Evolutionary conservation across 1,140 invertebrate genomes (phyloP), one percentile per base, ranked within the genome.

Genomic region (Linepithema humile): DNA sequence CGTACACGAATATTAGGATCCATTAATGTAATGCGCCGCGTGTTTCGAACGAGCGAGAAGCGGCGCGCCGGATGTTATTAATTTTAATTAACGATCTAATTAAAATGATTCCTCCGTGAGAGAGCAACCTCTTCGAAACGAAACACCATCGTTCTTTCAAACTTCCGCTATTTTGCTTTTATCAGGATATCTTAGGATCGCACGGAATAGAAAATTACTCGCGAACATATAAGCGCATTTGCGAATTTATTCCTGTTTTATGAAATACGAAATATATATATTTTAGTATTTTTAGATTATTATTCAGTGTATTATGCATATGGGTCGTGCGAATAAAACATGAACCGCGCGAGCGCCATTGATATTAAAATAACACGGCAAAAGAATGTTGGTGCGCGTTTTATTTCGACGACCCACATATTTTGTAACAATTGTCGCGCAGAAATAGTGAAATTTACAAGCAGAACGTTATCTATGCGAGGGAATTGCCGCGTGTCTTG

Each of bases 21-120:
- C 87, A 85, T 88, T 88, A 88, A 85, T 65, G 75, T 83, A 85
- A 88, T 77, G 86, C 67, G 20, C 45, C 62, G 83, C 77, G 85
- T 82, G 73, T 85, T 82, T 32, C 50, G 29, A 40, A 59, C n/a
- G 85, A 50, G 59, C 32, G 82, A 60, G 50, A 77, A 43, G 40
- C 6, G 23, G 23, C 32, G 45, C 35, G 57, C 55, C 72, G 50
- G 26, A 67, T 75, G 62, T 74, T 53, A 62, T 50, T 26, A 60
- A 60, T 75, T 87, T 84, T 87, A 87, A 87, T 86, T 86, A 87
- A 70, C 50, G 64, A 32, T 55, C 65, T 80, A 85, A 88, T 87
- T 78, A 88, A 87, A 78, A 84, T 67, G 74, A 78, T 78, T 53
- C 43, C 45, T 67, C 43, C 17, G 20, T 29, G 23, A 26, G 35